Base-by-base conservation (phyloP, 2,888 invertebrate genomes). In the Luperina nickerlii region DNA sequence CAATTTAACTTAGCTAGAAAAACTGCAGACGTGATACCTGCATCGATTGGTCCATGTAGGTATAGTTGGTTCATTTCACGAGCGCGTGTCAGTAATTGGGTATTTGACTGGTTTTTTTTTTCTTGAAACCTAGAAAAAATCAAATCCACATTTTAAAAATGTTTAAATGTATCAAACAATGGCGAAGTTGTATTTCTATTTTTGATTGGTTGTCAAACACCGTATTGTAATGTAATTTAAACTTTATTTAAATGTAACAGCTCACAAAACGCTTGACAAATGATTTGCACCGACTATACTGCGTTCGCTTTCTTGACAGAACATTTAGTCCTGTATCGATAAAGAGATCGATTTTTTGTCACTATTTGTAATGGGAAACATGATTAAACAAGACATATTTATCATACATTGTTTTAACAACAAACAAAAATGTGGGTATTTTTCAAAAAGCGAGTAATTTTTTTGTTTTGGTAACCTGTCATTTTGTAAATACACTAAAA, bases 401-500 rank as follows among this genome's bases (percentile, higher is more conserved):
- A 32, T 65, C 38, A 70, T 51, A 76, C 68, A 72, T 60, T 62
- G n/a, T 79, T 54, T 1, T 74, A 51, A 67, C 27, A 79, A 63
- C 0, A 27, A 81, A 78, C 45, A 67, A 67, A 69, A 27, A 68
- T 13, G 18, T 32, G 78, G 60, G 60, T 48, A 45, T 67, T 79
- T 48, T 62, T 62, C 1, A 72, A 76, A 54, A 78, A 48, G 27
- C 42, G 45, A 48, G 15, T 7, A 7, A 32, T 2, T 8, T n/a
- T 32, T 32, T 65, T 1, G 15, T 1, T 60, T 13, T 32, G 5
- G n/a, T 68, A 65, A 75, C 66, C 5, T 45, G 2, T 54, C 4
- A 54, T 75, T 69, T 62, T 85, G 81, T 83, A 76, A 62, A 81
- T 76, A 83, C 65, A 81, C 73, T 57, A 85, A 76, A 80, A 51